A percentile compares a stretch with the other conserved stretches of the same genome.
phyloP scores from a whole-genome alignment of 2,888 invertebrate species.

The Volucella zonaria region DNA sequence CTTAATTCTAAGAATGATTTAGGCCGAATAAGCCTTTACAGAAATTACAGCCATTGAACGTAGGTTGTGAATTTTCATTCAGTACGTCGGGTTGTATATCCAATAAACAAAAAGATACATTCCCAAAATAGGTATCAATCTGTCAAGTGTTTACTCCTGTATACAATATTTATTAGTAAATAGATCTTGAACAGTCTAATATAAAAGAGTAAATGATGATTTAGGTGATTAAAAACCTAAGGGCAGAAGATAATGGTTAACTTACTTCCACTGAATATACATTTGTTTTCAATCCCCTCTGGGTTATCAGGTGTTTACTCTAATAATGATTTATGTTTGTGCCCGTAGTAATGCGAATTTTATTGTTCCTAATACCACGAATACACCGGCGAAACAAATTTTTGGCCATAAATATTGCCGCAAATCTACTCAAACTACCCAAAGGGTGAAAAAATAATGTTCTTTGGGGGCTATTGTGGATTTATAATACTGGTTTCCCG shows the following conservation, averaged over 20 bases:
- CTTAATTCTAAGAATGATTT: no score
- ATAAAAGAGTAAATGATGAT: slow-evolving; percentile 16
- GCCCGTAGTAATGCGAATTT: slow-evolving; percentile 39
- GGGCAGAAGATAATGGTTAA: slow-evolving; percentile 30
- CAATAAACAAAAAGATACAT: no score
- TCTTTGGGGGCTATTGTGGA: background rate
- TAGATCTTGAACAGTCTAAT: background rate
- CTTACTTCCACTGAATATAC: slow-evolving; percentile 7
- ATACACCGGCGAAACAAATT: slow-evolving; percentile 21
- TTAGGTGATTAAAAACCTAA: slow-evolving; percentile 21
- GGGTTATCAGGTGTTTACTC: slow-evolving; percentile 13
- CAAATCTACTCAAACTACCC: background rate
- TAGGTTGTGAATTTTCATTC: no score
- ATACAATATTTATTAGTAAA: slow-evolving; percentile 9
- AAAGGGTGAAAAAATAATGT: background rate
- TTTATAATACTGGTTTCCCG: slow-evolving; percentile 22
- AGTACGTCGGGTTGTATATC: no score
- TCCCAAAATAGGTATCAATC: no score
- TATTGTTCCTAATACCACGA: slow-evolving; percentile 43
- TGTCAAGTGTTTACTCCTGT: background rate
- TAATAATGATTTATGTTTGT: slow-evolving; percentile 42
- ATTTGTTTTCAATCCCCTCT: slow-evolving; percentile 10
- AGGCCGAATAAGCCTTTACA: no score
- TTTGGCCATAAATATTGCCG: slow-evolving; percentile 10
- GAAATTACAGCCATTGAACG: no score